A percentile compares a stretch with the other conserved stretches of the same genome.
These are phyloP conservation scores for Pteromalus puparum DNA, from an alignment of 1,140 invertebrate genomes.

Conservation along the genomic window DNA sequence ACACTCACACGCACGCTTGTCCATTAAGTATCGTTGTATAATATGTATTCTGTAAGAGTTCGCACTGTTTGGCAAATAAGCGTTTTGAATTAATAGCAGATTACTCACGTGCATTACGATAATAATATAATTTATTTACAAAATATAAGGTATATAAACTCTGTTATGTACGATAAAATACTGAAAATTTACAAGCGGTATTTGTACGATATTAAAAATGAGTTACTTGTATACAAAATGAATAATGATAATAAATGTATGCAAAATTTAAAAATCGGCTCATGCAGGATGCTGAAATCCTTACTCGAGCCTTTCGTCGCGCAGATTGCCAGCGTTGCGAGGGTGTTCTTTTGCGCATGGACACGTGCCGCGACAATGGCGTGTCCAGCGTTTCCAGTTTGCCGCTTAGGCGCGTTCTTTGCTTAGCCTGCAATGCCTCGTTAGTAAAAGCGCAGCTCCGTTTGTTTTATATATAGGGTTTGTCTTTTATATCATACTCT, in stretches of 20 bases:
- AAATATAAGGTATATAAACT: background rate
- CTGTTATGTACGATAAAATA: background rate
- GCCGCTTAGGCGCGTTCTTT: conserved; percentile 66
- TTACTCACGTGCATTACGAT: conserved; percentile 18
- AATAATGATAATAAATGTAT: conserved; percentile 19
- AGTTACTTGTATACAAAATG: background rate
- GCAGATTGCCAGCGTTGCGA: conserved; percentile 74
- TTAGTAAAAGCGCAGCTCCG: conserved; percentile 61
- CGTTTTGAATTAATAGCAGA: background rate
- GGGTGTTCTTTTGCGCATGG: conserved; percentile 70
- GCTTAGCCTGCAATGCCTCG: conserved; percentile 66
- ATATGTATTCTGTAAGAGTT: background rate
- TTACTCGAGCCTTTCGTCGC: conserved; percentile 73
- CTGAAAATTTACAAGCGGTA: background rate
- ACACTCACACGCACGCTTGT: background rate
- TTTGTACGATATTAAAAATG: conserved; percentile 24
- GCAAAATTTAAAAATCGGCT: conserved; percentile 46
- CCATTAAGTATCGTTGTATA: background rate
- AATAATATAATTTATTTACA: conserved; percentile 6
- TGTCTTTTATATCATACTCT: background rate
- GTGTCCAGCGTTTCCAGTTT: conserved; percentile 71
- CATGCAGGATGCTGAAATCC: conserved; percentile 60
- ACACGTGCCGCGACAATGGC: conserved; percentile 70
- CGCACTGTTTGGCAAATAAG: conserved; percentile 20
- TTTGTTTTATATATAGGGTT: background rate